A percentile compares a stretch with the other conserved stretches of the same genome.
Evolutionary conservation across 2,888 invertebrate species (phyloP).

Genomic region (Deladenus siricidicola): DNA sequence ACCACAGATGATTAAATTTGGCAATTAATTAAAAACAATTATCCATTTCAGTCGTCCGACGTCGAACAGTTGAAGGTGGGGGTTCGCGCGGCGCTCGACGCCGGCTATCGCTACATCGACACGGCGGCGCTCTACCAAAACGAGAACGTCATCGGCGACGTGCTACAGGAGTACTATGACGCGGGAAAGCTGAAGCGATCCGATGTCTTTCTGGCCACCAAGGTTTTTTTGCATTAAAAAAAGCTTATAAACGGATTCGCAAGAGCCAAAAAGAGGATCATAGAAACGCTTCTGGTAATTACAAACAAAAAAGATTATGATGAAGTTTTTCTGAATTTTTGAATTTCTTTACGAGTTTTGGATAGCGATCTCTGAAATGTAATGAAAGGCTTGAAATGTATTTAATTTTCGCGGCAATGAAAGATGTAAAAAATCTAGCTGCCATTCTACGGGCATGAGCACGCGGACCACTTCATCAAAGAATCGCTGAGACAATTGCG

Average conservation of each 20-base stretch:
- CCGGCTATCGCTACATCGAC: constrained; percentile 49
- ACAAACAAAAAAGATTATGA: no score
- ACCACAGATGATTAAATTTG: no score
- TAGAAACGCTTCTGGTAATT: no score
- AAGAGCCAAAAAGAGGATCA: background rate
- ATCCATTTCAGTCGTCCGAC: constrained; percentile 11
- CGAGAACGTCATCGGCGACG: constrained; percentile 64
- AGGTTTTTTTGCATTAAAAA: constrained; percentile 12
- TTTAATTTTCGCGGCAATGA: background rate
- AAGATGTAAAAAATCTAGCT: constrained; percentile 1
- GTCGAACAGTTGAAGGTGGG: constrained; percentile 24
- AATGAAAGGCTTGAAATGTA: background rate
- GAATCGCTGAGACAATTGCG: constrained; percentile 55
- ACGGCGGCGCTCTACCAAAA: constrained; percentile 63
- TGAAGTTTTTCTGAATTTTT: background rate
- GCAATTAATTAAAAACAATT: no score
- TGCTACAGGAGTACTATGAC: constrained; percentile 59
- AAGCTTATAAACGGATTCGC: no score
- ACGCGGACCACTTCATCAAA: constrained; percentile 17
- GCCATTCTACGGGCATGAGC: constrained; percentile 5
- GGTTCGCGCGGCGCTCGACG: constrained; percentile 43
- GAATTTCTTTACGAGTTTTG: background rate
- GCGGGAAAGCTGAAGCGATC: constrained; percentile 56
- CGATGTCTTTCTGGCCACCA: constrained; percentile 46
- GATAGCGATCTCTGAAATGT: no score